Conservation (phyloP, 2,797 vertebrate species). For the Otus scops region DNA sequence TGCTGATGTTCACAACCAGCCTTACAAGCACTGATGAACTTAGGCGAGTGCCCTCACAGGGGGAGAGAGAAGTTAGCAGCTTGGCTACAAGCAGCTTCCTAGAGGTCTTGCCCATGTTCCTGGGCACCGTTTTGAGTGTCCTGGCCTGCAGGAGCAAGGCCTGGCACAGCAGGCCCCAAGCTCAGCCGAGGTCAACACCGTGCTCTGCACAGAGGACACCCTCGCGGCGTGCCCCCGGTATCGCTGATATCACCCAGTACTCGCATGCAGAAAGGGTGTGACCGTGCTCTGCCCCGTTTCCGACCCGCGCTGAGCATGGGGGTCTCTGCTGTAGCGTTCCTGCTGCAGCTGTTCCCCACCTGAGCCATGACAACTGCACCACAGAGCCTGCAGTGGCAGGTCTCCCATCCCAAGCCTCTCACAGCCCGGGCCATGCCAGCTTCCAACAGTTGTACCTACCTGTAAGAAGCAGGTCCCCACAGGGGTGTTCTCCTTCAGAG, state of each 20-base stretch:
- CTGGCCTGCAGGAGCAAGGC: not conserved
- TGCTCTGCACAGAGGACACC: not conserved
- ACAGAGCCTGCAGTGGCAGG: not conserved
- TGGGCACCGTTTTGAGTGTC: not conserved
- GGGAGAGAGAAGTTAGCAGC: not conserved
- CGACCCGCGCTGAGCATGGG: accelerated
- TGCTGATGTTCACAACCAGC: not conserved
- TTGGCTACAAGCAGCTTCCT: not conserved
- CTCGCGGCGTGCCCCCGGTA: accelerated
- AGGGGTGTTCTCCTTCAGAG: slow-evolving; percentile 88
- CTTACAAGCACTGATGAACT: not conserved
- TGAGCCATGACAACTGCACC: not conserved
- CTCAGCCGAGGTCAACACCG: not conserved
- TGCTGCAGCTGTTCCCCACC: accelerated
- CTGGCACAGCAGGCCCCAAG: not conserved
- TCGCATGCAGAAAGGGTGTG: not conserved
- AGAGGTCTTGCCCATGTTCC: not conserved
- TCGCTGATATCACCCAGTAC: not conserved
- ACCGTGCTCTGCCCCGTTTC: not conserved
- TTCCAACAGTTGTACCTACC: slow-evolving; percentile 73
- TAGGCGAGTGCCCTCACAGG: not conserved
- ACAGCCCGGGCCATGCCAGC: not conserved
- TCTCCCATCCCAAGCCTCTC: not conserved
- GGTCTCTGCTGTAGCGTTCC: not conserved
- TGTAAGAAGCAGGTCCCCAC: slow-evolving; percentile 92